Evolutionary conservation across 2,113 vertebrate species (phyloP).

Genomic region (Labeo rohita): DNA sequence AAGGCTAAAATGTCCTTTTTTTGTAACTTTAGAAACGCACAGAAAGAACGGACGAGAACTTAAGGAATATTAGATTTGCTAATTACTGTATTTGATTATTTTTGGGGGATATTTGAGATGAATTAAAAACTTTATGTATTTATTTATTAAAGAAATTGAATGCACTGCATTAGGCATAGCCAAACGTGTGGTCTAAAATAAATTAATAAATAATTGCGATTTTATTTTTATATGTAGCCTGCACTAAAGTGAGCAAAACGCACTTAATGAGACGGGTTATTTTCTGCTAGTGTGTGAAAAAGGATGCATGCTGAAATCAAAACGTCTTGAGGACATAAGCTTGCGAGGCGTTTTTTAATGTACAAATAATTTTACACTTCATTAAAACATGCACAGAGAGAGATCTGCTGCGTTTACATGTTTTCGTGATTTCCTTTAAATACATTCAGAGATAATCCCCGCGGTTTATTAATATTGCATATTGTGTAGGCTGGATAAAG

Average conservation of each 20-base stretch:
- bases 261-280: not conserved
- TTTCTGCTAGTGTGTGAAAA: not conserved
- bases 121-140: not conserved
- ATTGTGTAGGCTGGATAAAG: constrained; percentile 23
- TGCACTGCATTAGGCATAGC: not conserved
- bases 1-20: not conserved
- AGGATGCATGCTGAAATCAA: not conserved
- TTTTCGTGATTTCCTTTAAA: constrained; percentile 4
- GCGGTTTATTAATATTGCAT: constrained; percentile 37
- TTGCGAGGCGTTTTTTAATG: not conserved
- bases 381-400: not conserved
- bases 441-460: not conserved
- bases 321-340: constrained; percentile 1
- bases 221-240: not conserved
- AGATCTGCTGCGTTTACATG: constrained; percentile 25
- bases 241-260: not conserved
- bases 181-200: not conserved
- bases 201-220: not conserved
- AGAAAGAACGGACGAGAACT: not conserved
- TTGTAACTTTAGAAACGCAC: not conserved
- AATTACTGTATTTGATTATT: not conserved
- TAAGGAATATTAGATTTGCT: not conserved
- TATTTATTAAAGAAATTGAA: not conserved
- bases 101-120: not conserved
- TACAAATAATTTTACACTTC: constrained; percentile 10